Evolutionary conservation across 2,888 invertebrate species (phyloP), one percentile per base, ranked within the genome.

Genomic region (Drosophila demipolita): DNA sequence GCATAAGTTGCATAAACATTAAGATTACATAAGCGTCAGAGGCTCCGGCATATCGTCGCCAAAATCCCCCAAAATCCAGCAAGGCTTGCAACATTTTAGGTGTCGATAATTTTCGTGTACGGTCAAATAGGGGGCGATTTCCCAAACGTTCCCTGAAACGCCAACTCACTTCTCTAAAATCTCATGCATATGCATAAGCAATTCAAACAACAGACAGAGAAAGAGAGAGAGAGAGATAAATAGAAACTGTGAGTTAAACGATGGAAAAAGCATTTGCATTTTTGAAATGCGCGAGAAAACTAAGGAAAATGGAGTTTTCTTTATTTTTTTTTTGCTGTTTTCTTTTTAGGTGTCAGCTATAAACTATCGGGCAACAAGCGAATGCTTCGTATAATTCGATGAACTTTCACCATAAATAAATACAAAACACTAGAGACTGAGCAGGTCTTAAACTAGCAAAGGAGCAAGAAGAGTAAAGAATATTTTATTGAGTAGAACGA

Each of bases 1-100:
- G 90, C 86, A 88, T 87, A 90, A 87, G 84, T 89, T 90, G 90
- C 81, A 87, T 87, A 85, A 87, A 90, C 88, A 87, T 87, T 87
- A 86, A 90, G 86, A 85, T 87, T 90, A 87, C 86, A 88, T 83
- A 87, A 90, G 81, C 86, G 86, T 74, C 76, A 63, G 81, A 63
- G 87, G 75, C 83, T 75, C 63, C 69, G 79, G 79, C 38, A 68
- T 57, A 72, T 73, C 55, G 66, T 66, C 70, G 72, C 87, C 73
- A 71, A 70, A 63, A 68, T 63, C 49, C 23, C 36, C 48, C 68
- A 70, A 71, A 49, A 67, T 55, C 67, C 71, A 72, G 76, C 87
- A 71, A 74, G 68, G 84, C 76, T 89, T 89, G 89, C 84, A 87
- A 85, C 89, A 89, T 87, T 89, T 89, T 82, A 85, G 87, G 89